These are phyloP conservation scores for Scylla paramamosain DNA, from an alignment of 1,140 invertebrate species.

Conservation along the genomic window DNA sequence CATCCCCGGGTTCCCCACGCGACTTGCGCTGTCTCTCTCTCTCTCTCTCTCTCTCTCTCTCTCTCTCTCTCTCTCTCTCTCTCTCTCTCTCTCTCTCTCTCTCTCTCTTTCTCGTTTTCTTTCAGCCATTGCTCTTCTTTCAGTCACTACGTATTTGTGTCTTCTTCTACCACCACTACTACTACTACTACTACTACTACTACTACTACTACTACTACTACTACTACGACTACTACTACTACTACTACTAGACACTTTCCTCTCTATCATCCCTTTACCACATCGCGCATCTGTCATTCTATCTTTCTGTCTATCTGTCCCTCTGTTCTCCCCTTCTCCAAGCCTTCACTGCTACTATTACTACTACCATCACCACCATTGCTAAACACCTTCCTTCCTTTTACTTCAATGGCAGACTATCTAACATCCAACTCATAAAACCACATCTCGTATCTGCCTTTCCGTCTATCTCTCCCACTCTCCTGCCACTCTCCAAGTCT, in stretches of 20 bases:
- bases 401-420: no score
- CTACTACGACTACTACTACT: not conserved
- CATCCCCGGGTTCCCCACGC: not conserved
- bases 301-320: no score
- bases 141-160: not conserved
- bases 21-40: not conserved
- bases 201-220: conserved; percentile 47
- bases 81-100: no score
- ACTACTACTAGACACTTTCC: not conserved
- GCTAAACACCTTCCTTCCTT: not conserved
- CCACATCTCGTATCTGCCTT: no score
- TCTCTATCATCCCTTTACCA: no score
- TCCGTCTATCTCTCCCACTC: not conserved
- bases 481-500: not conserved
- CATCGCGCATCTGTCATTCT: no score
- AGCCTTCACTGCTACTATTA: not conserved
- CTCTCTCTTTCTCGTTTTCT: not conserved
- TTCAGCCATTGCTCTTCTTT: not conserved
- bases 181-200: not conserved
- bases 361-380: conserved; percentile 27
- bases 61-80: no score
- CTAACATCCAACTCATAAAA: no score
- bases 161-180: not conserved
- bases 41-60: not conserved
- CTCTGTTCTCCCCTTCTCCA: no score